Conservation (phyloP, 2,113 vertebrate genomes). For the Odobenus rosmarus region DNA sequence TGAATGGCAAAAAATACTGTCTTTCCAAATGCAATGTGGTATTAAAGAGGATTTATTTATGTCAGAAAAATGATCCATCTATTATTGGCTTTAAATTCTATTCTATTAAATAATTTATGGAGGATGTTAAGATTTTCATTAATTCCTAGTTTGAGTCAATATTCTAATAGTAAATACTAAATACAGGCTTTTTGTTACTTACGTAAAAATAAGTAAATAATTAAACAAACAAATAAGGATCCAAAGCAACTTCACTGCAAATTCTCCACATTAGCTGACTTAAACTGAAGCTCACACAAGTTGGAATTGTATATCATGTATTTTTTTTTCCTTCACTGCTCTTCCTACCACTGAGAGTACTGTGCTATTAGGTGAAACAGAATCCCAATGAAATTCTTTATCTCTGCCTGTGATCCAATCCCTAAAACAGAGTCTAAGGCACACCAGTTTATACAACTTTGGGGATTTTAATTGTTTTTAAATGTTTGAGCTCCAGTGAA, state of each 20-base stretch:
- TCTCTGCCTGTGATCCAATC: not conserved
- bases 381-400: not conserved
- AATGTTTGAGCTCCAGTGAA: not conserved
- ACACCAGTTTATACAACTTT: not conserved
- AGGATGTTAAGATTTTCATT: constrained; percentile 56
- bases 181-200: not conserved
- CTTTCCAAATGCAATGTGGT: constrained; percentile 17
- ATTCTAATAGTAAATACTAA: constrained; percentile 51
- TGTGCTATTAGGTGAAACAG: not conserved
- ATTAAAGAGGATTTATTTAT: constrained; percentile 45
- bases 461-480: not conserved
- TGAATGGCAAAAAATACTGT: constrained; percentile 27
- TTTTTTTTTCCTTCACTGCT: not conserved
- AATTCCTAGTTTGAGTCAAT: constrained; percentile 55
- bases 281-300: constrained; percentile 9
- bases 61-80: not conserved
- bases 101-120: constrained; percentile 47
- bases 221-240: not conserved
- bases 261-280: not conserved
- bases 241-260: not conserved
- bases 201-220: constrained; percentile 43
- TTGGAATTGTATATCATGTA: not conserved
- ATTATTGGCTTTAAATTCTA: constrained; percentile 44
- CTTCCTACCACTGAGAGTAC: not conserved
- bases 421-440: not conserved